These are phyloP conservation scores for Apotomis turbidana DNA, from an alignment of 2,888 invertebrate species.

Conservation along the genomic window DNA sequence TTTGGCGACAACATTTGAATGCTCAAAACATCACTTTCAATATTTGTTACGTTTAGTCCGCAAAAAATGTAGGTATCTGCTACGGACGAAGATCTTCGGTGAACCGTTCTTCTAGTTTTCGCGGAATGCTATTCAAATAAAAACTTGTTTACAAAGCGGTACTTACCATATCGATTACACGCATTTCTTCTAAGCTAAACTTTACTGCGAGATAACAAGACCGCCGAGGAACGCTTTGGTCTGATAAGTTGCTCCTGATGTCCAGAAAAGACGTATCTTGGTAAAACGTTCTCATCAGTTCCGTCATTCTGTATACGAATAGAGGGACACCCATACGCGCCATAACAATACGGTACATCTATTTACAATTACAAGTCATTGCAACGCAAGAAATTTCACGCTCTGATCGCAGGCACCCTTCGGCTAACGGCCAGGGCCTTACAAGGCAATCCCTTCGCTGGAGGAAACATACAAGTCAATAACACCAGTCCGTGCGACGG, in stretches of 20 bases:
- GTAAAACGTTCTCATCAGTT: background rate
- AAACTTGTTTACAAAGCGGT: constrained; percentile 13
- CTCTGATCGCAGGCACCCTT: constrained; percentile 12
- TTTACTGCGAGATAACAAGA: background rate
- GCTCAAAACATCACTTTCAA: too few species aligned
- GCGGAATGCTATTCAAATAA: background rate
- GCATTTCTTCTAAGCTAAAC: background rate
- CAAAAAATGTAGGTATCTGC: too few species aligned
- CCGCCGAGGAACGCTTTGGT: background rate
- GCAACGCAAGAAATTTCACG: constrained; percentile 23
- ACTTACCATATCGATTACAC: background rate
- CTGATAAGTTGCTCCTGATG: background rate
- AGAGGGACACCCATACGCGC: background rate
- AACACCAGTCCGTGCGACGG: background rate
- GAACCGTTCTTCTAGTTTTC: constrained; percentile 1
- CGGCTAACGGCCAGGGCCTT: constrained; percentile 10
- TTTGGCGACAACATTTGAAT: too few species aligned
- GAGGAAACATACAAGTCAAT: constrained; percentile 1
- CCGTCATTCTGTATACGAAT: background rate
- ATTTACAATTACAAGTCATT: constrained; percentile 6
- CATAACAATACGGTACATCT: constrained; percentile 15
- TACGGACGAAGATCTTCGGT: too few species aligned
- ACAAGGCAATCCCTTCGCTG: constrained; percentile 14
- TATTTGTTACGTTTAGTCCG: too few species aligned
- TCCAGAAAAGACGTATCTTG: background rate